Base-by-base conservation (phyloP, 1,140 invertebrate genomes). In the Bombus sylvicola region DNA sequence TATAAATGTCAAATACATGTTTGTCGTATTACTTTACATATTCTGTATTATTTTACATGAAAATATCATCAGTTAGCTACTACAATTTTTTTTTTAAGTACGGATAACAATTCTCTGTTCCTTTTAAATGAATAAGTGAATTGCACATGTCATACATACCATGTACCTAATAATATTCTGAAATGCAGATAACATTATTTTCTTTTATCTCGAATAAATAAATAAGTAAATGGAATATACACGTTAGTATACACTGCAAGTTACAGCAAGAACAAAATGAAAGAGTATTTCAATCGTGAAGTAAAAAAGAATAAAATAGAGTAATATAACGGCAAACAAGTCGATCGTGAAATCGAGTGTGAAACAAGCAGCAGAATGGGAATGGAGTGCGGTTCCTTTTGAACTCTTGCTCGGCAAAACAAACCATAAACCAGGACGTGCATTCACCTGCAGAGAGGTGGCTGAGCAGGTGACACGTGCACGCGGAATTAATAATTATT, bases 331-430 rank as follows among this genome's bases (percentile, higher is more conserved):
- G 62, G 75, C 83, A 77, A 90, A 89, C 87, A 85, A 90, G 84
- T 87, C 80, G 86, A 90, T 91, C 84, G 86, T 72, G 87, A 86
- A 77, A 81, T 88, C 85, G 81, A 92, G 91, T 91, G 90, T 91
- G 90, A 91, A 92, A 92, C 90, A 92, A 91, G 81, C 86, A 86
- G 59, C 31, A 22, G 76, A 53, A 83, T 8, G n/a, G 25, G 37
- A 57, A 57, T 37, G 31, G 3, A 34, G 64, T n/a, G 87, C 77
- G 83, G 87, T 41, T 62, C 87, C 75, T 86, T 88, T 88, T 86
- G 78, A 85, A 69, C 59, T 75, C 10, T n/a, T 31, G 66, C 53
- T 37, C 74, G 86, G 73, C 83, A 74, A 86, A 86, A 86, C 85
- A 83, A 83, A 76, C 80, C 85, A 39, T 86, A 83, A 86, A 76